Conservation (phyloP, 2,888 invertebrate genomes). For the Rhorus exstirpatorius region DNA sequence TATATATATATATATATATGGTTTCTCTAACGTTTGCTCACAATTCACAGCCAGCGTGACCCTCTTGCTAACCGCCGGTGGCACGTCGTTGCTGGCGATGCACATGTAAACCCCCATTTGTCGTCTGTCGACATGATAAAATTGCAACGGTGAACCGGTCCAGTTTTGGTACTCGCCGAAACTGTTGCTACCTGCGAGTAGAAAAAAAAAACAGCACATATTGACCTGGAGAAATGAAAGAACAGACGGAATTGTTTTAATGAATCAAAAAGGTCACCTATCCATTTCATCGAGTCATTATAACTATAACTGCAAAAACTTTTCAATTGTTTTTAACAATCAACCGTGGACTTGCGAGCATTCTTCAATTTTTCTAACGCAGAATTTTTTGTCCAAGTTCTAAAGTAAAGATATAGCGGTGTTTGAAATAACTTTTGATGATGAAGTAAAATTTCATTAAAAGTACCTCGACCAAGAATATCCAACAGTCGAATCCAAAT, state of each 20-base stretch:
- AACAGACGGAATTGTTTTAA: too few relatives aligned
- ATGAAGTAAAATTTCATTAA: too few relatives aligned
- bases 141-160: conserved; percentile 91
- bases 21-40: conserved; percentile 87
- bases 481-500: too few relatives aligned
- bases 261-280: too few relatives aligned
- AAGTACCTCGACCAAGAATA: too few relatives aligned
- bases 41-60: conserved; percentile 96
- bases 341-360: too few relatives aligned
- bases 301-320: not conserved
- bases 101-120: conserved; percentile 98
- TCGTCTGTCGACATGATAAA: conserved; percentile 93
- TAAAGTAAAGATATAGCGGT: not conserved
- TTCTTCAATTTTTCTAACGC: too few relatives aligned
- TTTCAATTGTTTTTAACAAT: too few relatives aligned
- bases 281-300: too few relatives aligned
- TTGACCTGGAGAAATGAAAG: conserved; percentile 12
- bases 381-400: too few relatives aligned
- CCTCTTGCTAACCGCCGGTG: conserved; percentile 95
- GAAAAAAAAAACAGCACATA: conserved; percentile 42
- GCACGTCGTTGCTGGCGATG: conserved; percentile 96
- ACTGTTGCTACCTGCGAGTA: conserved; percentile 79
- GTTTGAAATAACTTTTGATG: not conserved
- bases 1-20: too few relatives aligned
- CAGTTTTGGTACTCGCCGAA: conserved; percentile 88